A percentile compares a stretch with the other conserved stretches of the same genome.
These are phyloP conservation scores for Liopterus haemorrhoidalis DNA, from an alignment of 2,888 invertebrate genomes.

Conservation along the genomic window DNA sequence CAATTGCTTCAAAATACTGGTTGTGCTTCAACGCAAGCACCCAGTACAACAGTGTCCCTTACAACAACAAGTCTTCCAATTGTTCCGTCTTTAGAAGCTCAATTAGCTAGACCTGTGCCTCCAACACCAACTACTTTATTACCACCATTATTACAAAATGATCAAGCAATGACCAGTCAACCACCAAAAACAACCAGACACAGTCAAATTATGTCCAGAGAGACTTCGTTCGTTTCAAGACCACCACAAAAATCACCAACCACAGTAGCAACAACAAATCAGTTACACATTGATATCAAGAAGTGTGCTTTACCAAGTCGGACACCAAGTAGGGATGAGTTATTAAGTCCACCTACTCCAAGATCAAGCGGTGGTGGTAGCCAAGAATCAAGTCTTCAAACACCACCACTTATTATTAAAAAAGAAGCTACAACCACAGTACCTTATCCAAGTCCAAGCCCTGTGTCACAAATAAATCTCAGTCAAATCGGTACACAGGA, in stretches of 20 bases:
- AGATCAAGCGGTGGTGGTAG: constrained; percentile 40
- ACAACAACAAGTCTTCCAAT: constrained; percentile 59
- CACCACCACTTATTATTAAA: constrained; percentile 48
- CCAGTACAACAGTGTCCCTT: constrained; percentile 42
- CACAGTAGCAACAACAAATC: constrained; percentile 31
- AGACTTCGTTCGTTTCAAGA: constrained; percentile 55
- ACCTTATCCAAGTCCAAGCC: constrained; percentile 30
- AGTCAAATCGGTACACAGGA: constrained; percentile 53
- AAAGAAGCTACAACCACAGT: constrained; percentile 47
- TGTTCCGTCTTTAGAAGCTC: constrained; percentile 70
- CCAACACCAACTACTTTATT: constrained; percentile 51
- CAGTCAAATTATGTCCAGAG: constrained; percentile 48
- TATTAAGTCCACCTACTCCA: constrained; percentile 43
- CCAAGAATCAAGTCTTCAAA: constrained; percentile 45
- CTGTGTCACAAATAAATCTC: constrained; percentile 49
- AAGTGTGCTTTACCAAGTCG: constrained; percentile 46
- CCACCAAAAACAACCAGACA: constrained; percentile 35
- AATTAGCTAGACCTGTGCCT: constrained; percentile 66
- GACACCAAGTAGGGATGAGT: constrained; percentile 47
- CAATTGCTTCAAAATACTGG: constrained; percentile 82
- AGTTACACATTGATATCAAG: constrained; percentile 46
- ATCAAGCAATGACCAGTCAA: constrained; percentile 36
- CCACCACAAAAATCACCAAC: constrained; percentile 36
- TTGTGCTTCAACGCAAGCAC: constrained; percentile 51
- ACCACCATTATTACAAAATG: constrained; percentile 48